Conservation (phyloP, 1,140 invertebrate genomes). For the Linepithema humile region DNA sequence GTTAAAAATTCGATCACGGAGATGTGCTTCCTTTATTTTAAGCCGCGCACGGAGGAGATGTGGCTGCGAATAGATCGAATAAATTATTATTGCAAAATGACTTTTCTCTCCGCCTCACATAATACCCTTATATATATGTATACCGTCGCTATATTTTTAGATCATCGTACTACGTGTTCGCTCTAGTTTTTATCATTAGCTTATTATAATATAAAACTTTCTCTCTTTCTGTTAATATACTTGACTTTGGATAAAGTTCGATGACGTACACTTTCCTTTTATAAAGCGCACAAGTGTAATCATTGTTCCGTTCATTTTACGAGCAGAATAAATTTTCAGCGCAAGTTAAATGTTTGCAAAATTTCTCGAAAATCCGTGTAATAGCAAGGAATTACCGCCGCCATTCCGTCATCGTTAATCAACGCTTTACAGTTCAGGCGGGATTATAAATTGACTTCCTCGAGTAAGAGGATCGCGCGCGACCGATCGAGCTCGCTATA, state of each 20-base stretch:
- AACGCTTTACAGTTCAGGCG: not conserved
- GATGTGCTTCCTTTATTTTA: not conserved
- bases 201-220: not conserved
- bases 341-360: too few species aligned
- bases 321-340: too few species aligned
- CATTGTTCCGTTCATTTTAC: too few species aligned
- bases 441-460: slow-evolving; percentile 8
- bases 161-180: not conserved
- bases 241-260: not conserved
- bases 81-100: slow-evolving; percentile 31
- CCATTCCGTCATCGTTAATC: not conserved
- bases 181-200: not conserved
- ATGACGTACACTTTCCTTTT: not conserved
- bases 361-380: not conserved
- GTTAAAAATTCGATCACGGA: slow-evolving; percentile 8
- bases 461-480: not conserved
- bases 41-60: not conserved
- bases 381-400: not conserved
- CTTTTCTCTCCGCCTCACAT: not conserved
- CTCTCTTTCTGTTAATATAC: not conserved
- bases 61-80: not conserved
- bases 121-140: not conserved
- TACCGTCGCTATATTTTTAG: not conserved
- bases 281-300: not conserved
- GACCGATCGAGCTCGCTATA: not conserved